Percentiles rank a stretch among this genome's conserved stretches.
phyloP scores from a whole-genome alignment of 2,797 vertebrate genomes.

The Girardinus metallicus region DNA sequence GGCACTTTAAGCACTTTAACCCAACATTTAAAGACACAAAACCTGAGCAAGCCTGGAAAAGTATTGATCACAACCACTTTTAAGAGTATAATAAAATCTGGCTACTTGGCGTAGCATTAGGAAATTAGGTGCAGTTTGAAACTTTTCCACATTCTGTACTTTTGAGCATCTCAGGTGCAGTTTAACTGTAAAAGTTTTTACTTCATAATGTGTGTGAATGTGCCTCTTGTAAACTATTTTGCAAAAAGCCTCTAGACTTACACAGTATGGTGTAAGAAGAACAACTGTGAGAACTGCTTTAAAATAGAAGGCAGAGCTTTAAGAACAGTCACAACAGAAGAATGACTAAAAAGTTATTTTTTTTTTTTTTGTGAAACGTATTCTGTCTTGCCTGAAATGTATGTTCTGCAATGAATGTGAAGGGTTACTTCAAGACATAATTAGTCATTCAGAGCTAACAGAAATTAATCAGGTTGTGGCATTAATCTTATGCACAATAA shows the following conservation, averaged over 20 bases:
- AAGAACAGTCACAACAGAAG: neutral
- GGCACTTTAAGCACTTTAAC: neutral
- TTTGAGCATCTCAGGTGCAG: conserved; percentile 15
- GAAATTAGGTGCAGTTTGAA: neutral
- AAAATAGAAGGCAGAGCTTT: conserved; percentile 5
- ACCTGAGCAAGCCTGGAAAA: neutral
- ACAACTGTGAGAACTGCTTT: conserved; percentile 36
- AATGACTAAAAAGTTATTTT: neutral
- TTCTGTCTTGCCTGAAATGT: conserved; percentile 21
- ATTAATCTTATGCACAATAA: conserved; percentile 17
- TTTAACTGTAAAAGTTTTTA: conserved; percentile 40
- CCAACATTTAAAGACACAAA: neutral
- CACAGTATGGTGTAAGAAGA: conserved; percentile 24
- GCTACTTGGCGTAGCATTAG: neutral
- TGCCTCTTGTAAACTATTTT: conserved; percentile 39
- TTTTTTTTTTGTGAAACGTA: conserved; percentile 2
- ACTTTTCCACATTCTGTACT: neutral
- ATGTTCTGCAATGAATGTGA: conserved; percentile 1
- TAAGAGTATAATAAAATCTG: neutral
- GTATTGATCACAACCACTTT: neutral
- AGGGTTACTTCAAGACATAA: conserved; percentile 1
- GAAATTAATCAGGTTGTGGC: conserved; percentile 19
- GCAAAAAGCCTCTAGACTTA: conserved; percentile 52
- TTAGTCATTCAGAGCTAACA: conserved; percentile 12
- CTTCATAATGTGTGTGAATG: conserved; percentile 47